Conservation (phyloP, 2,113 vertebrate genomes). For the Chamaetylas fuelleborni region DNA sequence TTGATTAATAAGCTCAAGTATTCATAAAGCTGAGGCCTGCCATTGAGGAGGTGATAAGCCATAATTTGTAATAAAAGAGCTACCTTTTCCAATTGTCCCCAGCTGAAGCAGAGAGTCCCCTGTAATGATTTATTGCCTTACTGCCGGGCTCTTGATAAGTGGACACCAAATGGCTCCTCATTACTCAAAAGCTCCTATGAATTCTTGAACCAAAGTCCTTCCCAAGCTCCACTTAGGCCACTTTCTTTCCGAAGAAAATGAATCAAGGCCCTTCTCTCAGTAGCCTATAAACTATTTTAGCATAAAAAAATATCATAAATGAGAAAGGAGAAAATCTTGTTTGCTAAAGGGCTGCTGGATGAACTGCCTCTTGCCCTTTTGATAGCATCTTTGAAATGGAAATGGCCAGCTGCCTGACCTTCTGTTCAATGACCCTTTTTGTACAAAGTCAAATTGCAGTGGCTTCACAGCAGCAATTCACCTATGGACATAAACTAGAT, state of each 20-base stretch:
- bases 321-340: slow-evolving; percentile 84
- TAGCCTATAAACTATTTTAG: slow-evolving; percentile 83
- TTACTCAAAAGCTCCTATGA: slow-evolving; percentile 82
- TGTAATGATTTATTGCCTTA: slow-evolving; percentile 83
- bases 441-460: slow-evolving; percentile 91
- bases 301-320: slow-evolving; percentile 83
- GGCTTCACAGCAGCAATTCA: slow-evolving; percentile 76
- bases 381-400: slow-evolving; percentile 95
- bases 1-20: slow-evolving; percentile 58
- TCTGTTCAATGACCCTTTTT: slow-evolving; percentile 94
- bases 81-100: slow-evolving; percentile 73
- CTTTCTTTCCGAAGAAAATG: slow-evolving; percentile 78
- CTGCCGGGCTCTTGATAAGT: slow-evolving; percentile 78
- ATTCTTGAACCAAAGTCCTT: slow-evolving; percentile 77
- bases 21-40: slow-evolving; percentile 70
- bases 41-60: slow-evolving; percentile 76
- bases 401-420: slow-evolving; percentile 97
- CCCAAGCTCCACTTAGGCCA: slow-evolving; percentile 74
- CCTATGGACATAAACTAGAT: slow-evolving; percentile 81
- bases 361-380: slow-evolving; percentile 84
- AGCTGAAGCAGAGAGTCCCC: slow-evolving; percentile 73
- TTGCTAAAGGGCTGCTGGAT: slow-evolving; percentile 81
- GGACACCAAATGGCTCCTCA: slow-evolving; percentile 82
- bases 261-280: slow-evolving; percentile 74
- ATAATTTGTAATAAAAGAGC: slow-evolving; percentile 84